phyloP scores from a whole-genome alignment of 2,888 invertebrate species.

The Calliphora vomitoria region DNA sequence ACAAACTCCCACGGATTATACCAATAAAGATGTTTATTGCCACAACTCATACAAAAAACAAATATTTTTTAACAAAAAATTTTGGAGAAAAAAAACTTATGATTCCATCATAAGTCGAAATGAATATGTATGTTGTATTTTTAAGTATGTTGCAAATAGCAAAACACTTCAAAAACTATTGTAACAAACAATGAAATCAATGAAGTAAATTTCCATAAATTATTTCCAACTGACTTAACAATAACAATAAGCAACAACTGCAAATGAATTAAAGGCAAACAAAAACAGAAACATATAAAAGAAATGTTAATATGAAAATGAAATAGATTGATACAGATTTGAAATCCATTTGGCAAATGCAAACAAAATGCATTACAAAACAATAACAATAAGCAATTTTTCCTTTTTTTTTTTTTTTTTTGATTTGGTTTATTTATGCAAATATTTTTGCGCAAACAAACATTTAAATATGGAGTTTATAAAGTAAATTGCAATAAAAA shows the following conservation, averaged over 20 bases:
- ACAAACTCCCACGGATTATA: slow-evolving; percentile 42
- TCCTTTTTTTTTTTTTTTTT: neutral
- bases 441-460: slow-evolving; percentile 36
- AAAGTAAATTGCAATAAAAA: slow-evolving; percentile 39
- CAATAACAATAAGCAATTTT: slow-evolving; percentile 57
- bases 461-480: slow-evolving; percentile 42
- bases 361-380: slow-evolving; percentile 58
- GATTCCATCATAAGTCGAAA: neutral
- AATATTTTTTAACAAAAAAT: neutral
- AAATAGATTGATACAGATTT: slow-evolving; percentile 60
- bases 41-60: neutral
- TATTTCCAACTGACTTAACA: slow-evolving; percentile 70
- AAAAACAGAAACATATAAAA: slow-evolving; percentile 38
- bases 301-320: slow-evolving; percentile 61
- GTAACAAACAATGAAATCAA: slow-evolving; percentile 68
- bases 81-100: neutral
- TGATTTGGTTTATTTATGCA: slow-evolving; percentile 42
- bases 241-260: slow-evolving; percentile 60
- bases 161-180: slow-evolving; percentile 11
- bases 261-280: slow-evolving; percentile 47
- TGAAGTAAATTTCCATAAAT: slow-evolving; percentile 73
- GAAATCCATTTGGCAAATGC: slow-evolving; percentile 16
- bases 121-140: neutral
- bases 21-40: slow-evolving; percentile 13
- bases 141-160: slow-evolving; percentile 32